Percentiles rank a stretch among this genome's conserved stretches.
Evolutionary conservation across 2,888 invertebrate genomes (phyloP).

Genomic region (Dryococelus australis): DNA sequence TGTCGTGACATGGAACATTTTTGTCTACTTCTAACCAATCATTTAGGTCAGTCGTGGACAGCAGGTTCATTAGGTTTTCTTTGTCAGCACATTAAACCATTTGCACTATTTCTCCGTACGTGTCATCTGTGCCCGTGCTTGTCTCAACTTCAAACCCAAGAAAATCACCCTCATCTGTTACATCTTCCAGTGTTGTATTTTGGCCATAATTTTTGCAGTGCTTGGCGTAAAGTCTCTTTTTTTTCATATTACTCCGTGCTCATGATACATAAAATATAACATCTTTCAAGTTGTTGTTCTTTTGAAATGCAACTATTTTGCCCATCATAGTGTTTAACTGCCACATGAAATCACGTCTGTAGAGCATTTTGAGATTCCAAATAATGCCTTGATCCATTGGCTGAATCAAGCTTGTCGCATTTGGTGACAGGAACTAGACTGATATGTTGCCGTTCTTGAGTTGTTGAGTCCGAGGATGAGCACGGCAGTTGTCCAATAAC

Average conservation of each 20-base stretch:
- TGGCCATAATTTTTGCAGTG: background rate
- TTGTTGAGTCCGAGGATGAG: background rate
- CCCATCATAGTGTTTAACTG: background rate
- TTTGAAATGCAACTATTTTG: no score
- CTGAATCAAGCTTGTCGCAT: background rate
- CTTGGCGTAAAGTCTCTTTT: background rate
- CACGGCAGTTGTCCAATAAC: background rate
- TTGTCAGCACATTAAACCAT: background rate
- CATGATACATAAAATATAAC: background rate
- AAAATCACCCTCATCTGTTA: background rate
- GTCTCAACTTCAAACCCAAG: background rate
- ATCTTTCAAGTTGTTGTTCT: no score
- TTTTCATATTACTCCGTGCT: background rate
- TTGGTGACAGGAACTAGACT: no score
- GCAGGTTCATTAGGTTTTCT: background rate
- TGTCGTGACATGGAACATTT: background rate
- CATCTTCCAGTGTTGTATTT: background rate
- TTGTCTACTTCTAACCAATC: background rate
- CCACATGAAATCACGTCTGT: no score
- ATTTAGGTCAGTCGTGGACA: background rate
- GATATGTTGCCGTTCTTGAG: background rate
- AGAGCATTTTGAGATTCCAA: background rate
- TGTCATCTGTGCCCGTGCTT: no score
- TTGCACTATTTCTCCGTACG: background rate
- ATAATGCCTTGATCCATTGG: constrained; percentile 13